A percentile compares a stretch with the other conserved stretches of the same genome.
These are phyloP conservation scores for Cordilura impudica DNA, from an alignment of 2,888 invertebrate species.

Conservation along the genomic window DNA sequence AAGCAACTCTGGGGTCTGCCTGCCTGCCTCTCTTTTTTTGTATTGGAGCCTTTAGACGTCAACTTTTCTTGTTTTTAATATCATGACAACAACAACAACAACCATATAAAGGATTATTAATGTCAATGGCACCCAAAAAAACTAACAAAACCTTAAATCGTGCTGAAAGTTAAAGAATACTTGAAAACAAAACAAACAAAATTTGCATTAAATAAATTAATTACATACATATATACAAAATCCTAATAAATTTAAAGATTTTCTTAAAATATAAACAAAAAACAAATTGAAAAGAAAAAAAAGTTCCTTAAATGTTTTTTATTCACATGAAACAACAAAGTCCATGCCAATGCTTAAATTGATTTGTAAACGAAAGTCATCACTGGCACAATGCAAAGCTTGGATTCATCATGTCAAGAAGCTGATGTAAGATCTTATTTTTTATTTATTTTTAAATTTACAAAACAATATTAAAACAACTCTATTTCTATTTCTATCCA, in stretches of 20 bases:
- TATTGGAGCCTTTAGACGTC: slow-evolving; percentile 31
- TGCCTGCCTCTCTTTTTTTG: slow-evolving; percentile 17
- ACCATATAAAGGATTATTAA: slow-evolving; percentile 32
- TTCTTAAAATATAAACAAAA: background rate
- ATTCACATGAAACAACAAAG: slow-evolving; percentile 27
- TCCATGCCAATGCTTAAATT: slow-evolving; percentile 69
- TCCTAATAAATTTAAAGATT: background rate
- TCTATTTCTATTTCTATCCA: background rate
- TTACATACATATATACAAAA: background rate
- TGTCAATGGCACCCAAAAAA: slow-evolving; percentile 26
- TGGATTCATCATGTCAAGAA: slow-evolving; percentile 83
- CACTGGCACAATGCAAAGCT: slow-evolving; percentile 82
- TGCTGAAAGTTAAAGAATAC: background rate
- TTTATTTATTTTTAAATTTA: background rate
- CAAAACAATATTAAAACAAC: background rate
- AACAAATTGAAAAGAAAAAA: slow-evolving; percentile 10
- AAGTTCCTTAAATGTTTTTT: slow-evolving; percentile 43
- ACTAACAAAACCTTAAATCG: background rate
- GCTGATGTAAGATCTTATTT: slow-evolving; percentile 80
- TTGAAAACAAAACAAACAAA: background rate
- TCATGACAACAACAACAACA: slow-evolving; percentile 19
- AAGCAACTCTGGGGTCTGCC: slow-evolving; percentile 34
- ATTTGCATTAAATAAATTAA: background rate
- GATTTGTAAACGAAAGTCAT: slow-evolving; percentile 69
- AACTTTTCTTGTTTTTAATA: slow-evolving; percentile 22